These are phyloP conservation scores for Horisme vitalbata DNA, from an alignment of 2,888 invertebrate genomes.

Conservation along the genomic window DNA sequence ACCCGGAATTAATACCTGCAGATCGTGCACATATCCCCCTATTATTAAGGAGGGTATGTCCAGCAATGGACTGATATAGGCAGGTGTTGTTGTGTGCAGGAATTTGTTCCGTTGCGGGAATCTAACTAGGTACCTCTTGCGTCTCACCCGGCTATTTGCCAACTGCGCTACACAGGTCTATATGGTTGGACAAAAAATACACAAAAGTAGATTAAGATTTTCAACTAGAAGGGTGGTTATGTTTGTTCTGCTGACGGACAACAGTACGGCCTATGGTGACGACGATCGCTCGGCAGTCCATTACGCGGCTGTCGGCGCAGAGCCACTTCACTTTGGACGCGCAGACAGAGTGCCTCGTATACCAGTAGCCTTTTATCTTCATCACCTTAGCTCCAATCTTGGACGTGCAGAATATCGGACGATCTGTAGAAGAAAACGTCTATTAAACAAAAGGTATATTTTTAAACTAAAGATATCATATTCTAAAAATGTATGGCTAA, in stretches of 20 bases:
- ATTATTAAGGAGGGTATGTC: too few relatives aligned
- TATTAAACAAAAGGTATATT: not conserved
- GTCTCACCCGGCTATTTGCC: too few relatives aligned
- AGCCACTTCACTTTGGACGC: slow-evolving; percentile 72
- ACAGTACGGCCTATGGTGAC: slow-evolving; percentile 71
- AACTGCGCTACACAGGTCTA: too few relatives aligned
- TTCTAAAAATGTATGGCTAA: too few relatives aligned
- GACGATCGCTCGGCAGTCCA: slow-evolving; percentile 66
- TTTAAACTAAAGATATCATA: not conserved
- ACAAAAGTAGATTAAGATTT: too few relatives aligned
- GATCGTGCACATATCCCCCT: too few relatives aligned
- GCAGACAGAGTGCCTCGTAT: slow-evolving; percentile 72
- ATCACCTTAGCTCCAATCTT: slow-evolving; percentile 68
- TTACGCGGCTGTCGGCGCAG: slow-evolving; percentile 63
- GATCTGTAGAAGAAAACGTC: slow-evolving; percentile 43
- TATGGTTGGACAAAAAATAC: too few relatives aligned
- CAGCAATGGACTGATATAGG: too few relatives aligned
- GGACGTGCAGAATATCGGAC: slow-evolving; percentile 67
- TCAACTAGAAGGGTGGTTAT: slow-evolving; percentile 60
- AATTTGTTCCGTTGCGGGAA: too few relatives aligned
- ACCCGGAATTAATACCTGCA: too few relatives aligned
- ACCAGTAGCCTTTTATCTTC: slow-evolving; percentile 69
- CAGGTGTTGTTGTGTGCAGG: too few relatives aligned
- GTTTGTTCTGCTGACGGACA: slow-evolving; percentile 65
- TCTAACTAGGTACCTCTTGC: too few relatives aligned